These are phyloP conservation scores for Toxotes chatareus DNA, from an alignment of 2,113 vertebrate genomes.

Conservation along the genomic window DNA sequence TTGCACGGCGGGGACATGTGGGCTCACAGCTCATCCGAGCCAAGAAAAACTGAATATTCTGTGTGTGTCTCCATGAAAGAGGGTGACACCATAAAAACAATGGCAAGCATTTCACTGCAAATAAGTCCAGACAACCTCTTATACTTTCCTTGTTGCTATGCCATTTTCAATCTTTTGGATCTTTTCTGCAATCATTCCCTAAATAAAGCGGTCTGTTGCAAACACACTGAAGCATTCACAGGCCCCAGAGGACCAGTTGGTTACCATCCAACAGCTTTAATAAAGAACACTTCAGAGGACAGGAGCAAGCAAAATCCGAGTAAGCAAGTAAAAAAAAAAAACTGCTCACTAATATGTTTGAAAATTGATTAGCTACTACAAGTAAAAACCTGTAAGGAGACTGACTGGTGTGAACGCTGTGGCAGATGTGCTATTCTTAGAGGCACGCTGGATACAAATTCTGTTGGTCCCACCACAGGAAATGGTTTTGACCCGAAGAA, in stretches of 20 bases:
- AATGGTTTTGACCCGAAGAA: constrained; percentile 77
- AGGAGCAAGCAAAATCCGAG: constrained; percentile 13
- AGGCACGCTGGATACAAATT: constrained; percentile 51
- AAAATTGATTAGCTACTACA: neutral
- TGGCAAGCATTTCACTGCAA: constrained; percentile 44
- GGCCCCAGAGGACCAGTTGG: constrained; percentile 38
- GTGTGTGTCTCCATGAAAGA: constrained; percentile 2
- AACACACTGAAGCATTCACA: constrained; percentile 15
- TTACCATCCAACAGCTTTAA: constrained; percentile 52
- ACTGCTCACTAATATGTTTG: constrained; percentile 2
- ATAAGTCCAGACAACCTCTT: constrained; percentile 34
- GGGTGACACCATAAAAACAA: constrained; percentile 46
- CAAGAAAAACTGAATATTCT: constrained; percentile 58
- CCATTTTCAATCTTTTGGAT: constrained; percentile 15
- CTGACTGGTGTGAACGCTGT: neutral
- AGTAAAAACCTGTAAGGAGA: constrained; percentile 13
- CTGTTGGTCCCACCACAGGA: constrained; percentile 74
- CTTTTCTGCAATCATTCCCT: constrained; percentile 26
- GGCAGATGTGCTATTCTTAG: constrained; percentile 55
- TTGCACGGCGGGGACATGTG: constrained; percentile 66
- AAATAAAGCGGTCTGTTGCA: constrained; percentile 30
- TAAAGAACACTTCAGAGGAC: constrained; percentile 36
- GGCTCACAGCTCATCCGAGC: constrained; percentile 57
- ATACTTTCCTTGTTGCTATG: constrained; percentile 12
- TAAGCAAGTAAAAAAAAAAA: constrained; percentile 2